These are phyloP conservation scores for Ploceus nigricollis DNA, from an alignment of 2,113 vertebrate species.

Conservation along the genomic window DNA sequence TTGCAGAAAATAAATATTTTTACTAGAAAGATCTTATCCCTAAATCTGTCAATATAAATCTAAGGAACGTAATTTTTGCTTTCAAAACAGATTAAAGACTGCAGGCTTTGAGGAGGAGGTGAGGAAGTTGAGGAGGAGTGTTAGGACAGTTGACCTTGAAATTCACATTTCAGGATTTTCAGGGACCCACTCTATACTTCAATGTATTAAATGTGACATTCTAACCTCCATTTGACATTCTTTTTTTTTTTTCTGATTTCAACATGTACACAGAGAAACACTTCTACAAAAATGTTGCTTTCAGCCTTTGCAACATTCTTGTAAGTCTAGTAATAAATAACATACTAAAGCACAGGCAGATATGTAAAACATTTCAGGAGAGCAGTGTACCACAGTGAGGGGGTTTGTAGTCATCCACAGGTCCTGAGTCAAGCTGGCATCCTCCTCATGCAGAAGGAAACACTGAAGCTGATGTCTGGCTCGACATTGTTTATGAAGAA, in stretches of 20 bases:
- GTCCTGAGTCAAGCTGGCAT: background rate
- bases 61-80: background rate
- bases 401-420: background rate
- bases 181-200: background rate
- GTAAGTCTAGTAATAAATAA: background rate
- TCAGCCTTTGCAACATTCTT: background rate
- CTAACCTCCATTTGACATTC: background rate
- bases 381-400: background rate
- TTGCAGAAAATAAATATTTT: background rate
- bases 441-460: background rate
- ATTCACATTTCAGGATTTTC: background rate
- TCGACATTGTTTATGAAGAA: background rate
- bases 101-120: background rate
- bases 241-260: background rate
- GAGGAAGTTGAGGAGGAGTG: background rate
- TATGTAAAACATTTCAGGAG: background rate
- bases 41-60: background rate
- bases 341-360: background rate
- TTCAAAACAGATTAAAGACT: background rate
- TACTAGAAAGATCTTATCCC: background rate
- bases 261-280: background rate
- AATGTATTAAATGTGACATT: fast-evolving
- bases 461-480: background rate
- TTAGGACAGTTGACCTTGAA: background rate
- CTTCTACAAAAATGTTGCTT: background rate